Conservation (phyloP, 2,113 vertebrate genomes). For the Steatornis caripensis region DNA sequence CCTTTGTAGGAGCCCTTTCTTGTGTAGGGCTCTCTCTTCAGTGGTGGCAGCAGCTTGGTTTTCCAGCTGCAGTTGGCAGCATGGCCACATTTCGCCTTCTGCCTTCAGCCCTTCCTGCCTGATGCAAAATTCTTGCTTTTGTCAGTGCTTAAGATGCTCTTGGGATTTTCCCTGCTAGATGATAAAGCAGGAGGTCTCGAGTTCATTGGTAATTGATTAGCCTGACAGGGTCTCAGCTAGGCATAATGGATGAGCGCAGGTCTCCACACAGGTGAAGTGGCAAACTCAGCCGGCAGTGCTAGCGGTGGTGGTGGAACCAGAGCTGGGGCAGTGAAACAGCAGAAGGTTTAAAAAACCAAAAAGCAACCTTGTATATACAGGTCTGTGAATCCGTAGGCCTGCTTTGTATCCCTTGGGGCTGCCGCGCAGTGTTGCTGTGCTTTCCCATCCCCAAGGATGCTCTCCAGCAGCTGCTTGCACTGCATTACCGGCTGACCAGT, state of each 20-base stretch:
- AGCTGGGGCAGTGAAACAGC: not conserved
- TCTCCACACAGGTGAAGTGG: not conserved
- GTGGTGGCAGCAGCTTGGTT: not conserved
- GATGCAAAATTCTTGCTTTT: not conserved
- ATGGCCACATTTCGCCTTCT: rapidly evolving
- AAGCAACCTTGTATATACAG: not conserved
- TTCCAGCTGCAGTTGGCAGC: not conserved
- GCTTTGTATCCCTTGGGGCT: not conserved
- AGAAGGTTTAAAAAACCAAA: not conserved
- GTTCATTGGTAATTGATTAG: not conserved
- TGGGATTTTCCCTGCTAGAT: not conserved
- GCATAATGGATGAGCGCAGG: rapidly evolving
- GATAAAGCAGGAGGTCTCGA: not conserved
- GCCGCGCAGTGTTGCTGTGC: not conserved
- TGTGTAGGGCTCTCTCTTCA: not conserved
- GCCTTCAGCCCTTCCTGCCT: not conserved
- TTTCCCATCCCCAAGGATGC: not conserved
- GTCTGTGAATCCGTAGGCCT: rapidly evolving
- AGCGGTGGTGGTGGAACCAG: not conserved
- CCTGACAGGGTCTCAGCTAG: not conserved
- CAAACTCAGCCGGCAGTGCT: not conserved
- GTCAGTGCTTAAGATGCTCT: not conserved
- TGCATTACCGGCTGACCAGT: rapidly evolving
- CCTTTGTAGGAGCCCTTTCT: not conserved
- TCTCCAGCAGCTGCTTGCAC: not conserved